These are phyloP conservation scores for Ctenopoma multispine DNA, from an alignment of 2,797 vertebrate species.

Conservation along the genomic window DNA sequence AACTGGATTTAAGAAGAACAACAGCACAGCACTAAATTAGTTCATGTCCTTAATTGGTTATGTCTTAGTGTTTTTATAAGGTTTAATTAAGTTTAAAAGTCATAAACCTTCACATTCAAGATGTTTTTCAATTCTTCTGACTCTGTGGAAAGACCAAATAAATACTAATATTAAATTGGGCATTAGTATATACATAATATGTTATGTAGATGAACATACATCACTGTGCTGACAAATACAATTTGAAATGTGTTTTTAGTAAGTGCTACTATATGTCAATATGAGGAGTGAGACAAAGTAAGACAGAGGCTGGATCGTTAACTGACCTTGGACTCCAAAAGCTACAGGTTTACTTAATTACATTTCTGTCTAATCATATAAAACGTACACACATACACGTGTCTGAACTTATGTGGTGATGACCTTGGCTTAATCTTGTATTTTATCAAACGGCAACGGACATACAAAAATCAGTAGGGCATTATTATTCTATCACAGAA, in stretches of 20 bases:
- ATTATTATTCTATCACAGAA: too few species aligned
- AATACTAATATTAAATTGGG: neutral
- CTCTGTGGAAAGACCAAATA: constrained; percentile 1
- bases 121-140: neutral
- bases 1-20: constrained; percentile 32
- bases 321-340: too few species aligned
- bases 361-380: too few species aligned
- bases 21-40: constrained; percentile 4
- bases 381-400: too few species aligned
- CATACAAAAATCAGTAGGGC: too few species aligned
- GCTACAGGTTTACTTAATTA: too few species aligned
- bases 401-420: too few species aligned
- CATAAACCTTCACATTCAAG: neutral
- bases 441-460: too few species aligned
- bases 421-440: too few species aligned
- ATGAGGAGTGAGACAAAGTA: too few species aligned
- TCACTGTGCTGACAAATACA: neutral
- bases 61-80: neutral
- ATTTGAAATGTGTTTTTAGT: neutral
- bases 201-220: neutral
- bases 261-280: too few species aligned
- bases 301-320: too few species aligned
- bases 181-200: neutral
- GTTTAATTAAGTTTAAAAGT: neutral
- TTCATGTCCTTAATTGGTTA: constrained; percentile 22